phyloP scores from a whole-genome alignment of 2,797 vertebrate genomes.

The Sylvilagus floridanus region DNA sequence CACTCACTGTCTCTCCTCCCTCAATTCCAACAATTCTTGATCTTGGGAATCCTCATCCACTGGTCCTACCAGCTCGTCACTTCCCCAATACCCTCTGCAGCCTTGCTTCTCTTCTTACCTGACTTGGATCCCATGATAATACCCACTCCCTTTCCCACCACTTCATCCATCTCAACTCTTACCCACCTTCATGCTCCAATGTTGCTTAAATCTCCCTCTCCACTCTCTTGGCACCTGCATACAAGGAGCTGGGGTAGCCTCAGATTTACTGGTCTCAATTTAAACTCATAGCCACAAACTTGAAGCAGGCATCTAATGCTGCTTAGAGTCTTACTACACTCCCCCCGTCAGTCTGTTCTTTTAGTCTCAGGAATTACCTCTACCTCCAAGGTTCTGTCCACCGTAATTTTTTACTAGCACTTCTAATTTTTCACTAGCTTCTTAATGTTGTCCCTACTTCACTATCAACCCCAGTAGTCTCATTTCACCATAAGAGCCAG shows the following conservation, averaged over 20 bases:
- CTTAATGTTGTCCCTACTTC: background rate
- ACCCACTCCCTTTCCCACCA: background rate
- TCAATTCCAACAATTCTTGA: background rate
- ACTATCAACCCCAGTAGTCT: background rate
- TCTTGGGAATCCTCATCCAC: background rate
- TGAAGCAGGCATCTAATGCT: background rate
- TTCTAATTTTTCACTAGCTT: background rate
- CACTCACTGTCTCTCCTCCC: background rate
- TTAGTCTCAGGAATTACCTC: background rate
- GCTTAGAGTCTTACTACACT: background rate
- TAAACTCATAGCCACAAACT: background rate
- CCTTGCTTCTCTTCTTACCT: background rate
- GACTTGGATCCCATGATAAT: background rate
- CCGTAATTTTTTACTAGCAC: background rate
- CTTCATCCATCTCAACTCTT: background rate
- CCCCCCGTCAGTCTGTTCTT: background rate
- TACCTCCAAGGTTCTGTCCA: background rate
- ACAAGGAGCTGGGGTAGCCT: background rate
- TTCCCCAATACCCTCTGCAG: background rate
- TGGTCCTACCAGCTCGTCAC: background rate
- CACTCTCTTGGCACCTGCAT: background rate
- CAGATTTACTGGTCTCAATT: background rate
- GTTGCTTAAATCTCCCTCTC: background rate
- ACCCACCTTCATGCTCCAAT: background rate
- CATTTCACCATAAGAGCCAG: background rate